Base-by-base conservation (phyloP, 1,140 invertebrate species). In the Macrobrachium nipponense region DNA sequence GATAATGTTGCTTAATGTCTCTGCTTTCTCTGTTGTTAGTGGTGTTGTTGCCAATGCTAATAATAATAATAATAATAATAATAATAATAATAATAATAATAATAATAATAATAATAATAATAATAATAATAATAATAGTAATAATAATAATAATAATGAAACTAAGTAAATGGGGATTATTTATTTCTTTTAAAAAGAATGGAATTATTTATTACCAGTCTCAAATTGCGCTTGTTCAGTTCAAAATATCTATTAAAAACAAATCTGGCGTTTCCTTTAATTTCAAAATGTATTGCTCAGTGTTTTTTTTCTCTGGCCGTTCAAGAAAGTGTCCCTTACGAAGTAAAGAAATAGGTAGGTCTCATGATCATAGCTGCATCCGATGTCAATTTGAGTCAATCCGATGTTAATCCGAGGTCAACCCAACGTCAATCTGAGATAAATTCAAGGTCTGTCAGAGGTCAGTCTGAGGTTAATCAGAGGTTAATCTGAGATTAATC, bases 61-160 rank as follows among this genome's bases (percentile, higher is more conserved):
- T 8, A 18, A 8, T 36, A 36, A 73, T 73, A 36, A 44, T 73
- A 18, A 43, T 36, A 36, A 43, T 15, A 17, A 75, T 27, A 43
- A 36, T 15, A 15, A 75, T 43, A 18, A 75, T 75, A 44, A 75
- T 27, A 44, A 75, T 43, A 43, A 23, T 73, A 43, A 43, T 73
- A 73, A 27, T 43, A 73, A 73, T 73, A 43, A 73, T 27, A 73
- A 18, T 27, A 27, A 27, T 66, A 23, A 66, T 66, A 23, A 66
- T 66, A 66, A 66, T 66, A 66, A 66, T 66, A 66, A 66, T 66
- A 17, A 17, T 66, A 11, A 66, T 66, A 17, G 12, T 66, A 17
- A 11, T 66, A 15, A 66, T 73, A 8, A 27, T 73, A 44, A 36
- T 75, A 15, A 51, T 75, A 44, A 51, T 75, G 51, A 43, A 27